Evolutionary conservation across 2,888 invertebrate species (phyloP).

Genomic region (Erebia ligea): DNA sequence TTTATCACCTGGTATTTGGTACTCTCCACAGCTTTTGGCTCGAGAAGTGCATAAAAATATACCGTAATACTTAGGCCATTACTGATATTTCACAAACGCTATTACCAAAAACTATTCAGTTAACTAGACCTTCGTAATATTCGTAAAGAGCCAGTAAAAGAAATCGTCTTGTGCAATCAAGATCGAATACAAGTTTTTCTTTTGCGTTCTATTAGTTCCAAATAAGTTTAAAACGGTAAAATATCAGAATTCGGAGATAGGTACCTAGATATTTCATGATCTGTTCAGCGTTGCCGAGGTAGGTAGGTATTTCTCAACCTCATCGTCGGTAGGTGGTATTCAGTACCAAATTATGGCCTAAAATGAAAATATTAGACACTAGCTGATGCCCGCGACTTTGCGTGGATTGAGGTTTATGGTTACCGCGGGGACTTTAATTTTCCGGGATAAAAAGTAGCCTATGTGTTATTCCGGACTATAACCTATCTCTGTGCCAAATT

Average conservation of each 20-base stretch:
- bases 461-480: no score
- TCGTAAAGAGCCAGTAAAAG: constrained; percentile 30
- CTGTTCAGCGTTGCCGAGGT: background rate
- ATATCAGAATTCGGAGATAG: constrained; percentile 19
- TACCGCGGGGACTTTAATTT: no score
- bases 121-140: constrained; percentile 14
- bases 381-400: no score
- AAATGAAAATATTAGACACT: no score
- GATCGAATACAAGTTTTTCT: constrained; percentile 31
- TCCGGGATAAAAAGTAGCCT: no score
- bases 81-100: background rate
- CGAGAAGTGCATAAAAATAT: no score
- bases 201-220: constrained; percentile 38
- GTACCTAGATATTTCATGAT: constrained; percentile 8
- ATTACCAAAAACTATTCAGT: constrained; percentile 1
- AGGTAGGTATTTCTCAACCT: background rate
- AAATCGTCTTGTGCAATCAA: constrained; percentile 38
- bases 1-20: no score
- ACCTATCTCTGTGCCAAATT: no score
- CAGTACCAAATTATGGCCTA: background rate
- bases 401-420: no score
- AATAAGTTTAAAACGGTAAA: constrained; percentile 25
- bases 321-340: background rate
- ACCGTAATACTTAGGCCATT: background rate
- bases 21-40: no score